Evolutionary conservation across 1,140 invertebrate species (phyloP).

Genomic region (Panagrolaimus sp.): DNA sequence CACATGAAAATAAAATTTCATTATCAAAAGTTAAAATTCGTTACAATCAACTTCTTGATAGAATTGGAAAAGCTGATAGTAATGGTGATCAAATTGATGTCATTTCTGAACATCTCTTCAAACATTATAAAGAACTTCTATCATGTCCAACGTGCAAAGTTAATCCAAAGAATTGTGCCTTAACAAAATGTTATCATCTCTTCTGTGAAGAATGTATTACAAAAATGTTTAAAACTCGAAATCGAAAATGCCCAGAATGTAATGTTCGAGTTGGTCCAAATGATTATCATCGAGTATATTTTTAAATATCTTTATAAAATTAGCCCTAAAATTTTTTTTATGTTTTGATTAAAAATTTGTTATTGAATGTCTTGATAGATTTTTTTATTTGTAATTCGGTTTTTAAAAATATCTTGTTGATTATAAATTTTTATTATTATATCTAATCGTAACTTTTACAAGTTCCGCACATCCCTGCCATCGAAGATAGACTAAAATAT

Average conservation of each 20-base stretch:
- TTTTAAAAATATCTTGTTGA: too few species aligned
- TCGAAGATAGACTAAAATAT: too few species aligned
- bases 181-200: conserved; percentile 1
- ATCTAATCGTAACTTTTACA: too few species aligned
- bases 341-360: too few species aligned
- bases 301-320: not conserved
- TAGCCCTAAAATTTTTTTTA: too few species aligned
- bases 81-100: not conserved
- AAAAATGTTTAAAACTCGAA: not conserved
- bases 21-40: not conserved
- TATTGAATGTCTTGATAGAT: too few species aligned
- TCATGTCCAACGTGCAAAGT: not conserved
- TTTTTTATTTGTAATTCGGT: too few species aligned
- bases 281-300: conserved; percentile 2
- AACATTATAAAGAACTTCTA: not conserved
- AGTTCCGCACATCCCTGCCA: too few species aligned
- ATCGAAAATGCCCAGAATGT: not conserved
- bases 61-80: too few species aligned
- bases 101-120: not conserved
- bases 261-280: not conserved
- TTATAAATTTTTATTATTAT: too few species aligned
- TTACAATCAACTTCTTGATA: not conserved
- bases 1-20: not conserved
- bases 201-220: not conserved
- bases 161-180: not conserved